Percentiles rank a stretch among this genome's conserved stretches.
These are phyloP conservation scores for Pimephales promelas DNA, from an alignment of 2,113 vertebrate genomes.

Conservation along the genomic window DNA sequence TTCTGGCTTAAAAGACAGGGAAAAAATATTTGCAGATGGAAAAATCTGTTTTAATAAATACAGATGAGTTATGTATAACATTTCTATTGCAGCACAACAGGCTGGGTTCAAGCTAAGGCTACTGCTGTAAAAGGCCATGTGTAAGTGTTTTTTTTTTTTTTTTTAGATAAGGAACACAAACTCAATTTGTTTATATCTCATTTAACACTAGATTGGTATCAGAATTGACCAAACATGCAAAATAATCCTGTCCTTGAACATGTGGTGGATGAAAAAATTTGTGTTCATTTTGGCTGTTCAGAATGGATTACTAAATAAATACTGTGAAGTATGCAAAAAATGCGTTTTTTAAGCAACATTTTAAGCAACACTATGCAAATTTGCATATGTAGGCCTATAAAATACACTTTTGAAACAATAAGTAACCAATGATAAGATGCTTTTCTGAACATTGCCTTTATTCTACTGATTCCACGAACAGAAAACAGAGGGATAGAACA, in stretches of 20 bases:
- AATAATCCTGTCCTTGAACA: neutral
- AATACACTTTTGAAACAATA: neutral
- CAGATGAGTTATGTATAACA: neutral
- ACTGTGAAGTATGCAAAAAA: neutral
- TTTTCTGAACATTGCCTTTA: neutral
- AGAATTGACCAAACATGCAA: neutral
- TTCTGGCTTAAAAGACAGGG: neutral
- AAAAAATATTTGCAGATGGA: slow-evolving; percentile 6
- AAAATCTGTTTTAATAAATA: slow-evolving; percentile 15
- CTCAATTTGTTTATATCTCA: neutral
- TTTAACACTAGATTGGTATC: neutral
- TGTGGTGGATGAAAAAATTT: slow-evolving; percentile 1
- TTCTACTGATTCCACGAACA: neutral
- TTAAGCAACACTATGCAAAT: neutral
- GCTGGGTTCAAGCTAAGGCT: slow-evolving; percentile 11
- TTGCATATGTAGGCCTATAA: neutral
- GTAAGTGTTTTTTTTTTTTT: neutral
- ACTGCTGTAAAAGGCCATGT: neutral
- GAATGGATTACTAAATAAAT: neutral
- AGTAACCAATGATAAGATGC: neutral
- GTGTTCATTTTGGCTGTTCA: slow-evolving; percentile 34
- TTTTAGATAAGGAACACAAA: neutral
- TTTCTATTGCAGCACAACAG: slow-evolving; percentile 28
- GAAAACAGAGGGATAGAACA: slow-evolving; percentile 18
- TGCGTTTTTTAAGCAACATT: too few species aligned